phyloP scores from a whole-genome alignment of 2,113 vertebrate genomes.

The Myrmophylax atrothorax region DNA sequence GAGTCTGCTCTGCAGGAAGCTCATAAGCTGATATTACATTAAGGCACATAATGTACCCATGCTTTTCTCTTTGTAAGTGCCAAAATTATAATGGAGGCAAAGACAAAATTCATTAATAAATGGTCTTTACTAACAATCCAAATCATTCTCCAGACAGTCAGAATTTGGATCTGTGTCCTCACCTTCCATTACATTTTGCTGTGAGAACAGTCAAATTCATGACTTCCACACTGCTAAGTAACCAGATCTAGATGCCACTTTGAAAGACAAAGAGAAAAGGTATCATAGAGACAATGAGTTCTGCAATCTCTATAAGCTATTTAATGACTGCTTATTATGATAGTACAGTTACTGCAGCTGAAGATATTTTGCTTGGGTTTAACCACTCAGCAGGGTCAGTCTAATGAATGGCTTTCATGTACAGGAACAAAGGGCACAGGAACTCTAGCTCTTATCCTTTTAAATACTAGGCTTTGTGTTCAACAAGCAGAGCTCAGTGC shows the following conservation, averaged over 20 bases:
- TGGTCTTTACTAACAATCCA: neutral
- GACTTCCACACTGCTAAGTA: neutral
- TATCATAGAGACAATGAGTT: neutral
- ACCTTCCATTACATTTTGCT: neutral
- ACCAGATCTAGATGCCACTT: neutral
- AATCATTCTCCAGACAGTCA: neutral
- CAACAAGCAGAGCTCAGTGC: neutral
- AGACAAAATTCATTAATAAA: neutral
- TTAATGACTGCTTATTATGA: neutral
- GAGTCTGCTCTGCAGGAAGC: neutral
- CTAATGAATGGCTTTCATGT: constrained; percentile 38
- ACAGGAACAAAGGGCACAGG: neutral
- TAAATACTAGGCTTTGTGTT: neutral
- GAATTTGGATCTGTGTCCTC: neutral
- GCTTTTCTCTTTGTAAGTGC: neutral
- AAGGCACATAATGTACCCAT: neutral
- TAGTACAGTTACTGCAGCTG: neutral
- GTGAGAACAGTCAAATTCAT: neutral
- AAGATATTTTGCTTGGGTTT: constrained; percentile 30
- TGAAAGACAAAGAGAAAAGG: neutral
- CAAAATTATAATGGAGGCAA: neutral
- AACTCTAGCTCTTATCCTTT: neutral
- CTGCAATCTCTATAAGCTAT: neutral
- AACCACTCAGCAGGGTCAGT: neutral
- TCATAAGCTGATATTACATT: neutral